Base-by-base conservation (phyloP, 2,888 invertebrate species). In the Drosophila fulvimacula region DNA sequence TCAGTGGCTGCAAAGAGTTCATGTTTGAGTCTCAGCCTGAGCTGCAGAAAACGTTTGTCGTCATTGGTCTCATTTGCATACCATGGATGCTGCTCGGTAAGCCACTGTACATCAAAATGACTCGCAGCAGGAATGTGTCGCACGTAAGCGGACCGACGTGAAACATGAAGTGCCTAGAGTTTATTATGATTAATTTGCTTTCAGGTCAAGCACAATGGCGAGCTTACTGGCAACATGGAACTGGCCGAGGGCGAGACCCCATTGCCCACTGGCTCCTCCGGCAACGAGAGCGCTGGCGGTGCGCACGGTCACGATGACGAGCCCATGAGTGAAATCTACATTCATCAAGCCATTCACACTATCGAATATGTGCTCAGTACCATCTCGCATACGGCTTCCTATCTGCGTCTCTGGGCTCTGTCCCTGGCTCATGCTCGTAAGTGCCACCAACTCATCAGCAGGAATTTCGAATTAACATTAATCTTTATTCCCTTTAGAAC, bases 361-460 rank as follows among this genome's bases (percentile, higher is more conserved):
- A 98, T 98, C 75, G 98, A 99, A 93, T 99, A 97, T 90, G 97
- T 98, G 81, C 95, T 98, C 81, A 98, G 98, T 88, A 98, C 98
- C 74, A 96, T 99, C 79, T 98, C 98, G 0, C 98, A 99, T 91
- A 98, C 98, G 0, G 98, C 98, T 1, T 98, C 98, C 0, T 98
- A 99, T 91, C 94, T 99, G 48, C 96, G 98, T 89, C 94, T 99
- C 76, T 99, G 98, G 98, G 98, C 98, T 34, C 93, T 99, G 82
- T 98, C 98, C 58, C 94, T 99, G 67, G 98, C 98, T 85, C 98
- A 98, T 93, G 96, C 97, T 72, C 98, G 97, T 97, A 94, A 94
- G 95, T 94, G 4, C 9, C 36, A 2, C 27, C 15, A 21, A 17
- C 1, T 10, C 11, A 10, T 27, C 3, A 13, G 6, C 21, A 7